Evolutionary conservation across 2,888 invertebrate genomes (phyloP).

Genomic region (Protophormia terraenovae): DNA sequence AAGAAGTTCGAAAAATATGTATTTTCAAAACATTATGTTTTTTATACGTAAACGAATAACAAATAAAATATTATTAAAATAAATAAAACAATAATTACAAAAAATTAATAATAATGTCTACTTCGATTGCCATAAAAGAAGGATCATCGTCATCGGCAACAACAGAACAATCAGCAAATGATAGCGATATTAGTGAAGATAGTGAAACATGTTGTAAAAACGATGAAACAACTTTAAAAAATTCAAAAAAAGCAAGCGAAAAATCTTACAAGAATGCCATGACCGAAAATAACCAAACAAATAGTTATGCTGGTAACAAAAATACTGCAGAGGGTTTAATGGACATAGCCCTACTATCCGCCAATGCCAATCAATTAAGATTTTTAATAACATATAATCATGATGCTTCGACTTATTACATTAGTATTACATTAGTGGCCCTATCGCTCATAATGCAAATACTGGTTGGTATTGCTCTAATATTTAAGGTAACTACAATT

Average conservation of each 20-base stretch:
- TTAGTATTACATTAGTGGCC: constrained; percentile 83
- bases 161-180: constrained; percentile 7
- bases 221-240: background rate
- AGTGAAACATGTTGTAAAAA: constrained; percentile 49
- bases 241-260: background rate
- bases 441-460: constrained; percentile 85
- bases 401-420: constrained; percentile 83
- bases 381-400: constrained; percentile 85
- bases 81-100: background rate
- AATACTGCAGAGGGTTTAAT: constrained; percentile 83
- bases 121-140: constrained; percentile 16
- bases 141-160: background rate
- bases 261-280: constrained; percentile 10
- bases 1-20: constrained; percentile 5
- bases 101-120: constrained; percentile 14
- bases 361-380: constrained; percentile 87
- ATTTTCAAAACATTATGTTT: constrained; percentile 20
- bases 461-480: constrained; percentile 84
- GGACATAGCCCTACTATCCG: constrained; percentile 87
- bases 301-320: constrained; percentile 77
- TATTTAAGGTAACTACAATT: constrained; percentile 83
- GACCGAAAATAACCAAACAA: constrained; percentile 12
- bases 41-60: background rate
- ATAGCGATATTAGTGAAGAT: constrained; percentile 37
- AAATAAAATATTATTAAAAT: background rate